These are phyloP conservation scores for Mus pahari DNA, from an alignment of 2,113 vertebrate species.

Conservation along the genomic window DNA sequence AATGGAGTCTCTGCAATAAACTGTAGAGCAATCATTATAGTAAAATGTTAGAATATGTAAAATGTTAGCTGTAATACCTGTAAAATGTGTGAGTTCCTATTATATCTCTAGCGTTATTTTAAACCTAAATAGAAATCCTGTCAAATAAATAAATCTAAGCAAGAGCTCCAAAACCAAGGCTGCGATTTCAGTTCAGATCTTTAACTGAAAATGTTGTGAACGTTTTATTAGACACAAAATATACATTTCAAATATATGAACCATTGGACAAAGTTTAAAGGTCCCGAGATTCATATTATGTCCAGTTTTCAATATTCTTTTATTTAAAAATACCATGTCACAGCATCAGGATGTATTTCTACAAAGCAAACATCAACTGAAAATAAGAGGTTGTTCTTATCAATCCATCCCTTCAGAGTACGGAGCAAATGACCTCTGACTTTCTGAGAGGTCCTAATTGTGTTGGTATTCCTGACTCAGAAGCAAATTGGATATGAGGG, in stretches of 20 bases:
- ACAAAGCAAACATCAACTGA: background rate
- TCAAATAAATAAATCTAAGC: background rate
- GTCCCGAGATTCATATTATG: background rate
- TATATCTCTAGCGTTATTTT: background rate
- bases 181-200: background rate
- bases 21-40: background rate
- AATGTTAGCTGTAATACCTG: background rate
- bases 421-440: background rate
- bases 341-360: background rate
- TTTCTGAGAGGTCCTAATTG: background rate
- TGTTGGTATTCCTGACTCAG: slow-evolving; percentile 12
- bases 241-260: background rate
- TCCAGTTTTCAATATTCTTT: background rate
- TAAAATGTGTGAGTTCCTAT: background rate
- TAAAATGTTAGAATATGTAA: no score
- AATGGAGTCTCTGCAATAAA: background rate
- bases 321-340: background rate
- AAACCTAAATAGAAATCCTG: background rate
- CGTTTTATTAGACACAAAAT: background rate
- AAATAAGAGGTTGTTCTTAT: background rate
- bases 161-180: background rate
- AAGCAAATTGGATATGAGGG: slow-evolving; percentile 13
- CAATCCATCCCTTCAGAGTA: background rate
- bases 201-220: background rate
- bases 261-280: background rate